A percentile compares a stretch with the other conserved stretches of the same genome.
Conservation (phyloP, 2,888 invertebrate species). For the Pteria penguin region DNA sequence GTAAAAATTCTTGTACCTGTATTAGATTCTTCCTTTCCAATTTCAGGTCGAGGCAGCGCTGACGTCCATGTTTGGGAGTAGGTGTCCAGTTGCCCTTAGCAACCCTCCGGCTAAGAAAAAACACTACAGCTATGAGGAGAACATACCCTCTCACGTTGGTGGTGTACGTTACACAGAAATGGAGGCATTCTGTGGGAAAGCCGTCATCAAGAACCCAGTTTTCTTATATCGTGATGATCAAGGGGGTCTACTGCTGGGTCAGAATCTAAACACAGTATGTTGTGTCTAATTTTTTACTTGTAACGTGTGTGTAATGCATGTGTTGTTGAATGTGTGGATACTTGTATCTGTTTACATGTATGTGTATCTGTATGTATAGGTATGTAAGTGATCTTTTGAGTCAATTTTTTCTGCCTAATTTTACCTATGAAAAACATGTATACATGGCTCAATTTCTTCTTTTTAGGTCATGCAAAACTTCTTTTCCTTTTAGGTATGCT, state of each 20-base stretch:
- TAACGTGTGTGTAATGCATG: no score
- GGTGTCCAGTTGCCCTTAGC: constrained; percentile 26
- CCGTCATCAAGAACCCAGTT: constrained; percentile 25
- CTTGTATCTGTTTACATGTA: no score
- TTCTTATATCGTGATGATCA: constrained; percentile 27
- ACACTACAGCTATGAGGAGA: constrained; percentile 29
- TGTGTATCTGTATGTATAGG: no score
- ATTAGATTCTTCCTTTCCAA: background rate
- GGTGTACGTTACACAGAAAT: constrained; percentile 15
- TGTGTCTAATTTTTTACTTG: no score
- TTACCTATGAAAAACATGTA: no score
- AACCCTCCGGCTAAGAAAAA: constrained; percentile 27
- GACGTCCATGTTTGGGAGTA: constrained; percentile 26
- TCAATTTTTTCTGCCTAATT: no score
- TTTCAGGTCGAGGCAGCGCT: constrained; percentile 34
- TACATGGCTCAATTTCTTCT: no score
- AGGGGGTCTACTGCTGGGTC: background rate
- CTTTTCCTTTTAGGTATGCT: no score
- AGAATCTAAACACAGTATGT: constrained; percentile 18
- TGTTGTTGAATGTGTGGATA: no score
- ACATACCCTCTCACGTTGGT: constrained; percentile 11
- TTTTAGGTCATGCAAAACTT: no score
- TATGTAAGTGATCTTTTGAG: no score
- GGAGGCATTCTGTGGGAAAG: constrained; percentile 42
- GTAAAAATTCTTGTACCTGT: no score